Evolutionary conservation across 2,888 invertebrate genomes (phyloP).

Genomic region (Cataglyphis livida): DNA sequence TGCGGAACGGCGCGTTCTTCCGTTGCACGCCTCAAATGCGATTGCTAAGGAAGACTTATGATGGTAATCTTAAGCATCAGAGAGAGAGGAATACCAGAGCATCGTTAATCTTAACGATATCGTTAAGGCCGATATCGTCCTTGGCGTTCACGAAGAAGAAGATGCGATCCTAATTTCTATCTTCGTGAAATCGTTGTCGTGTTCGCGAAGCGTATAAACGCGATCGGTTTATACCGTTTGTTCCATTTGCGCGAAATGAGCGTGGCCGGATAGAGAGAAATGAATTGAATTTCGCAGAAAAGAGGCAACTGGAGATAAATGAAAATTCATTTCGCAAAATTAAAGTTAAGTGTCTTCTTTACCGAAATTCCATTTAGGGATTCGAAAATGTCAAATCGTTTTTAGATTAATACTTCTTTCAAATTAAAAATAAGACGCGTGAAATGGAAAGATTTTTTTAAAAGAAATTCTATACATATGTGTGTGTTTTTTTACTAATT

Average conservation of each 20-base stretch:
- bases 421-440: background rate
- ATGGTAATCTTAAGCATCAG: slow-evolving; percentile 14
- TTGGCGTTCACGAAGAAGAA: background rate
- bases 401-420: background rate
- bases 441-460: background rate
- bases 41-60: slow-evolving; percentile 43
- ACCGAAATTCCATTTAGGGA: background rate
- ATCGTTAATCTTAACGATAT: slow-evolving; percentile 17
- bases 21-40: slow-evolving; percentile 19
- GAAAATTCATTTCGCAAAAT: slow-evolving; percentile 21
- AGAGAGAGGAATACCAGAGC: background rate
- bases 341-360: slow-evolving; percentile 5
- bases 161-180: slow-evolving; percentile 16
- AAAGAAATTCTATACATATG: background rate
- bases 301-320: background rate
- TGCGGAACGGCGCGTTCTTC: slow-evolving; percentile 61
- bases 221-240: background rate
- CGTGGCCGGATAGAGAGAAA: background rate
- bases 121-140: background rate
- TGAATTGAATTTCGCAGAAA: slow-evolving; percentile 19
- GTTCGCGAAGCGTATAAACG: background rate
- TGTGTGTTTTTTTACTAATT: background rate
- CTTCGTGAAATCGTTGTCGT: background rate
- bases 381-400: background rate
- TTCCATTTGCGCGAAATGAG: slow-evolving; percentile 15